A percentile compares a stretch with the other conserved stretches of the same genome.
These are phyloP conservation scores for Pegoplata infirma DNA, from an alignment of 2,888 invertebrate species.

Conservation along the genomic window DNA sequence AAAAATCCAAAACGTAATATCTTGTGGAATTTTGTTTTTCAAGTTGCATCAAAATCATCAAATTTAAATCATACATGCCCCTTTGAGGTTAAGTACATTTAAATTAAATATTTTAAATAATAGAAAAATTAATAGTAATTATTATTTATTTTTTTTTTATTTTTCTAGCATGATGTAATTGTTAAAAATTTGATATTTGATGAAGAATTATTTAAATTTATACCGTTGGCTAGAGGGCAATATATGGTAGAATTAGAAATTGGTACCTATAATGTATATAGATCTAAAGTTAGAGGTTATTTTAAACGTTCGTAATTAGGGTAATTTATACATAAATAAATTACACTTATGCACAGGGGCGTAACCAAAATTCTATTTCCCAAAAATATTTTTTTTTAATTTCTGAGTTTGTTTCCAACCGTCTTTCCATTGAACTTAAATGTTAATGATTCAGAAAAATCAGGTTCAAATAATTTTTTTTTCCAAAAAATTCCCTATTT, in stretches of 20 bases:
- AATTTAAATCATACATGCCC: constrained; percentile 26
- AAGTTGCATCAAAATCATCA: background rate
- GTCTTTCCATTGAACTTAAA: no score
- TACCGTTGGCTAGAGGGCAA: background rate
- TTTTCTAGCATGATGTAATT: background rate
- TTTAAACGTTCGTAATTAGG: background rate
- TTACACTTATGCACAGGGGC: no score
- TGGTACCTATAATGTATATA: background rate
- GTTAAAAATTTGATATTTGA: background rate
- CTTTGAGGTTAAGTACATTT: background rate
- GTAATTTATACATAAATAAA: no score
- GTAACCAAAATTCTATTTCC: no score
- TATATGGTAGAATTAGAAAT: constrained; percentile 7
- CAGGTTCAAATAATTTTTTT: no score
- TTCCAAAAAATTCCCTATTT: no score
- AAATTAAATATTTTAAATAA: background rate
- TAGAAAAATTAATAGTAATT: no score
- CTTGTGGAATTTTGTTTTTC: background rate
- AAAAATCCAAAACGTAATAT: constrained; percentile 1
- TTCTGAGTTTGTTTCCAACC: no score
- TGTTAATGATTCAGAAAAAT: no score
- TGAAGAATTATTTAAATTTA: background rate
- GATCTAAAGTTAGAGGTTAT: background rate
- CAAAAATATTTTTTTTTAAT: no score
- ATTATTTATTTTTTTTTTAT: no score